phyloP scores from a whole-genome alignment of 64 coral and sea anemone genomes.

The Stylophora pistillata region DNA sequence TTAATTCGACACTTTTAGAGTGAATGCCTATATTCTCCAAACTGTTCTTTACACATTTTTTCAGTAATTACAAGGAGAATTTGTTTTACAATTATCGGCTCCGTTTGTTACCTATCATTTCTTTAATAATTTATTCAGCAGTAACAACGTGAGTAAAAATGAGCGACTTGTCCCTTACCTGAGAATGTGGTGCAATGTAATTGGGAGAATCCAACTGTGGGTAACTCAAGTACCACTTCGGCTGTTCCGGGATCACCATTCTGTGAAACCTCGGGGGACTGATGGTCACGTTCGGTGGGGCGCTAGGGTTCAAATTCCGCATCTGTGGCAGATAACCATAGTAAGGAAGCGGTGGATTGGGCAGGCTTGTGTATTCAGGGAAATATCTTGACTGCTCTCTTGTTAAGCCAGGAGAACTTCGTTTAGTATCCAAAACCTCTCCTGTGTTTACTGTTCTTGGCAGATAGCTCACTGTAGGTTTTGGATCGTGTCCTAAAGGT shows the following conservation, averaged over 20 bases:
- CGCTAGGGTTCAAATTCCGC: neutral
- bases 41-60: too few relatives aligned
- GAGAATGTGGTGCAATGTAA: neutral
- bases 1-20: too few relatives aligned
- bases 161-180: neutral
- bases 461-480: neutral
- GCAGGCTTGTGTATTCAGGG: neutral
- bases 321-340: slow-evolving; percentile 12
- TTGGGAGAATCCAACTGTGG: neutral
- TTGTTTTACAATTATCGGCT: too few relatives aligned
- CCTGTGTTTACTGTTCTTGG: neutral
- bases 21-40: too few relatives aligned
- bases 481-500: neutral
- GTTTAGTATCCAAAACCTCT: neutral
- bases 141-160: too few relatives aligned
- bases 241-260: neutral
- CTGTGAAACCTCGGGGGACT: neutral
- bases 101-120: too few relatives aligned
- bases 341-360: neutral
- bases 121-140: too few relatives aligned
- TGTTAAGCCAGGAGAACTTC: neutral
- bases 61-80: too few relatives aligned
- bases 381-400: neutral
- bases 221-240: neutral
- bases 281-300: neutral